A percentile compares a stretch with the other conserved stretches of the same genome.
These are phyloP conservation scores for Glaucidium brasilianum DNA, from an alignment of 2,113 vertebrate species.

Conservation along the genomic window DNA sequence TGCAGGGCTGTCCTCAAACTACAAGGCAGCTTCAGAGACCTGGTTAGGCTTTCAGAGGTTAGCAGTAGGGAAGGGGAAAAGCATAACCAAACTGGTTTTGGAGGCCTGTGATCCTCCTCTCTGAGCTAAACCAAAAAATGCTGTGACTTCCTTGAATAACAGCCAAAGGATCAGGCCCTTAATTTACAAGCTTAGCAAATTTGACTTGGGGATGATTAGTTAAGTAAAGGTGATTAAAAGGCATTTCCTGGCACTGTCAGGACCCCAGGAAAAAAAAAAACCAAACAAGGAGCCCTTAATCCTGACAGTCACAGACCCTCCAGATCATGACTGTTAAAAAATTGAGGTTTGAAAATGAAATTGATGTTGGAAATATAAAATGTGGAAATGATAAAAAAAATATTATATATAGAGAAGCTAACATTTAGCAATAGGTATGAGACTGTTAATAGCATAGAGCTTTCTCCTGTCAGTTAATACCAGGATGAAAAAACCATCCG, in stretches of 20 bases:
- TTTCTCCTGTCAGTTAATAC: slow-evolving; percentile 4
- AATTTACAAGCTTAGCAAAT: background rate
- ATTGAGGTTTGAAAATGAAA: background rate
- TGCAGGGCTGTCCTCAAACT: background rate
- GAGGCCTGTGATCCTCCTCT: background rate
- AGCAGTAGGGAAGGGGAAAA: background rate
- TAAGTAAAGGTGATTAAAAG: background rate
- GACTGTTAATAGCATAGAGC: background rate
- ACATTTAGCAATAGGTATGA: background rate
- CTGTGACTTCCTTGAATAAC: background rate
- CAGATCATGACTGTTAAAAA: background rate
- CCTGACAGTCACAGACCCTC: background rate
- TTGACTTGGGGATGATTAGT: background rate
- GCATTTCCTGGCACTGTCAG: background rate
- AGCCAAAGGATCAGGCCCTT: background rate
- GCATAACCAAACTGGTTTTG: background rate
- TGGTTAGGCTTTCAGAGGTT: background rate
- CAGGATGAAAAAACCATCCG: background rate
- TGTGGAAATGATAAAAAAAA: background rate
- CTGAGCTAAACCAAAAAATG: background rate
- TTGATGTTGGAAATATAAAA: background rate
- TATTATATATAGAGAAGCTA: background rate
- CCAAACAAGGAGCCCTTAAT: background rate
- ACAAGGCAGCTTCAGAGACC: background rate
- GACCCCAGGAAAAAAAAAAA: background rate